Conservation (phyloP, 2,113 vertebrate genomes). For the Nymphicus hollandicus region DNA sequence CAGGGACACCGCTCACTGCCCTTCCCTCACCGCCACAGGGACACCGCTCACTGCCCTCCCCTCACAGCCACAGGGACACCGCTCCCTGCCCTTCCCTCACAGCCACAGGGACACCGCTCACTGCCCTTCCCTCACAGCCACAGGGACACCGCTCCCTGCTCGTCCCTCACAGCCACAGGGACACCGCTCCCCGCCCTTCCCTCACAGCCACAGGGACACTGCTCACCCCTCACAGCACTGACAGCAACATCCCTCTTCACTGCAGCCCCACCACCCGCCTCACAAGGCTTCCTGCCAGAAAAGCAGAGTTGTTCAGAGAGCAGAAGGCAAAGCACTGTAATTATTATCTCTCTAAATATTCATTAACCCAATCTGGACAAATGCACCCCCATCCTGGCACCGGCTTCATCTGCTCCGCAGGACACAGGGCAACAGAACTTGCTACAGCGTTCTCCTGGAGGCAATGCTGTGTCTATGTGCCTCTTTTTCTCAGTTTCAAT, state of each 20-base stretch:
- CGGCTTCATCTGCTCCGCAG: not conserved
- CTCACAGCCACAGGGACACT: too few relatives aligned
- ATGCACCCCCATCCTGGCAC: not conserved
- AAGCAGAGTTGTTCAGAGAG: not conserved
- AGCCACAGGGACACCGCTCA: too few relatives aligned
- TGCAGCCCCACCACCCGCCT: not conserved
- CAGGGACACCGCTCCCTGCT: too few relatives aligned
- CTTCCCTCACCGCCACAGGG: too few relatives aligned
- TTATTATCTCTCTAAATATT: too few relatives aligned
- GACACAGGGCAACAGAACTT: accelerated
- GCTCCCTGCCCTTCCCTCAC: too few relatives aligned
- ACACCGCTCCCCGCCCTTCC: too few relatives aligned
- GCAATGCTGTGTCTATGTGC: not conserved
- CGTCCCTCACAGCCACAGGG: too few relatives aligned
- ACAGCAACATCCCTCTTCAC: accelerated
- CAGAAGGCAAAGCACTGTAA: not conserved
- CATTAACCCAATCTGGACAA: accelerated
- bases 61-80: too few relatives aligned
- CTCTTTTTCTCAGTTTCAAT: not conserved
- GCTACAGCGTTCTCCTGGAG: not conserved
- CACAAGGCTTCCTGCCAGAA: not conserved
- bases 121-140: too few relatives aligned
- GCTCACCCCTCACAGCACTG: accelerated
- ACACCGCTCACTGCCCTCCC: too few relatives aligned
- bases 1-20: too few relatives aligned